These are phyloP conservation scores for Hydractinia echinata DNA, from an alignment of 30 jellyfish, hydroid and myxozoan species.

Conservation along the genomic window DNA sequence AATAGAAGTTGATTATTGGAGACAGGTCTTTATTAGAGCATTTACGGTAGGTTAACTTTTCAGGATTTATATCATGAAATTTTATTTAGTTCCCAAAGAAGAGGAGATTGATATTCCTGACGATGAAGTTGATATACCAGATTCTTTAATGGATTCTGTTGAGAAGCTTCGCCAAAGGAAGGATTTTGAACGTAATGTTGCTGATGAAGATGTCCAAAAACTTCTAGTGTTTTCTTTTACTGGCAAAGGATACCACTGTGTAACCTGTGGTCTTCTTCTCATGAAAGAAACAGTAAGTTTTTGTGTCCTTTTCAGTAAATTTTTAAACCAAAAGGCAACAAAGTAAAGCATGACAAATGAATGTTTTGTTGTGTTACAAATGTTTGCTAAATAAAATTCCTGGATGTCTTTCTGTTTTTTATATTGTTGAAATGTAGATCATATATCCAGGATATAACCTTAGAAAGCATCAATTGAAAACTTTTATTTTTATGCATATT, in stretches of 20 bases:
- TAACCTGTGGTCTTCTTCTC: constrained; percentile 25
- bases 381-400: background rate
- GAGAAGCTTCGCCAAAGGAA: constrained; percentile 84
- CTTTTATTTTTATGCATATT: no score
- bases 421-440: no score
- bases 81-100: background rate
- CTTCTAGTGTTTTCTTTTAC: constrained; percentile 66
- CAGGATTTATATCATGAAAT: no score
- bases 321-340: background rate
- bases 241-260: constrained; percentile 76
- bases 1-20: no score
- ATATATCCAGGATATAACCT: no score
- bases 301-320: background rate
- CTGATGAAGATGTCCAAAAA: constrained; percentile 94
- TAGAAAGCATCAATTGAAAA: no score
- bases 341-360: background rate
- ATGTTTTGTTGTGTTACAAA: constrained; percentile 16
- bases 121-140: constrained; percentile 48
- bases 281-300: constrained; percentile 28
- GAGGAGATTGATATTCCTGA: constrained; percentile 35
- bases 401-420: background rate
- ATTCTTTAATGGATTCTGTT: constrained; percentile 61
- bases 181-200: constrained; percentile 83
- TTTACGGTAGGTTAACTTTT: no score
- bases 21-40: no score